Evolutionary conservation across 2,888 invertebrate species (phyloP).

Genomic region (Philopedon plagiatum): DNA sequence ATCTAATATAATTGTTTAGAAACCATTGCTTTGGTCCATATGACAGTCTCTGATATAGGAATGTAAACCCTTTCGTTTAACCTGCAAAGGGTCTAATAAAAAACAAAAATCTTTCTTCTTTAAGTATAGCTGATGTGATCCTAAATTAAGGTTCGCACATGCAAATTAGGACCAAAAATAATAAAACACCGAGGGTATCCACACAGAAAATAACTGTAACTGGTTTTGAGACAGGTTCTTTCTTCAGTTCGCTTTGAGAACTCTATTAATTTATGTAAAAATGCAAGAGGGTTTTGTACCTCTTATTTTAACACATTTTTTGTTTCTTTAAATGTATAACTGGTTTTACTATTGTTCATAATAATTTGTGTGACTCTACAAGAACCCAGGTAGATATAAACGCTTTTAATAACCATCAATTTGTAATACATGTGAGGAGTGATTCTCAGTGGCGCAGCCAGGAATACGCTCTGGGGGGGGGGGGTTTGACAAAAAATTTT

Average conservation of each 20-base stretch:
- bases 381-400: no score
- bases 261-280: slow-evolving; percentile 28
- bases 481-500: no score
- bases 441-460: no score
- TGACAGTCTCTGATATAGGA: not conserved
- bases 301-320: slow-evolving; percentile 28
- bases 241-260: slow-evolving; percentile 33
- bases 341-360: not conserved
- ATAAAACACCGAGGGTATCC: slow-evolving; percentile 19
- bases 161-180: slow-evolving; percentile 37
- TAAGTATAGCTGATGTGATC: slow-evolving; percentile 27
- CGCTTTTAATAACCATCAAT: no score
- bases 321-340: slow-evolving; percentile 31
- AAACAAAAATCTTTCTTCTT: slow-evolving; percentile 24
- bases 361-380: not conserved
- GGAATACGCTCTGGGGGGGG: no score
- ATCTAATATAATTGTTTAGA: no score
- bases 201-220: slow-evolving; percentile 46
- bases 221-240: slow-evolving; percentile 48
- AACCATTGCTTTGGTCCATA: no score
- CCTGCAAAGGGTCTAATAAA: slow-evolving; percentile 21
- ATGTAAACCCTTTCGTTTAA: slow-evolving; percentile 20
- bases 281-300: slow-evolving; percentile 7
- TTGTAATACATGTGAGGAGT: no score
- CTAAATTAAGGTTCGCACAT: slow-evolving; percentile 19